phyloP scores from a whole-genome alignment of 2,113 vertebrate genomes.

The Chiloscyllium plagiosum region DNA sequence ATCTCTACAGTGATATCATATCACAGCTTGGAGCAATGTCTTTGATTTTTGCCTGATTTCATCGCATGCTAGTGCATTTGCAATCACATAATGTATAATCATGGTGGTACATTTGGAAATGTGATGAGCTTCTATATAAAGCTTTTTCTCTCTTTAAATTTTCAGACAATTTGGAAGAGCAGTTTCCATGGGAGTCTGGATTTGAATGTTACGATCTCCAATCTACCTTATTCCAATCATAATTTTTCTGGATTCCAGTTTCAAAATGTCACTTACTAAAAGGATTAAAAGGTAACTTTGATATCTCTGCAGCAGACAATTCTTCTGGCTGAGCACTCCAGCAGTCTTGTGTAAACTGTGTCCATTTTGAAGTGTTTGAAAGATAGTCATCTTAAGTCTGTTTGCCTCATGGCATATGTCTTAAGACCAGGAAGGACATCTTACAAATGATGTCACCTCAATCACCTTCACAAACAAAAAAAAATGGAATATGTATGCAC shows the following conservation, averaged over 20 bases:
- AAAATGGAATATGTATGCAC: no score
- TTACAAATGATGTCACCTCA: no score
- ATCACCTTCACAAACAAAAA: no score
- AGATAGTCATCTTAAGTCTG: no score
- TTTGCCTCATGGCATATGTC: no score
- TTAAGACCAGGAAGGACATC: no score
- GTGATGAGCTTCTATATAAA: background rate
- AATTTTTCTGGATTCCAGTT: background rate
- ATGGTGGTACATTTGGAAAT: background rate
- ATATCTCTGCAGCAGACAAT: no score
- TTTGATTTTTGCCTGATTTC: constrained; percentile 5
- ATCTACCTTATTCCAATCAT: background rate
- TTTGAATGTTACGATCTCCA: background rate
- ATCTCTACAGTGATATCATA: background rate
- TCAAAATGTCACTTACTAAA: background rate
- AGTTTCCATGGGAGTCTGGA: background rate
- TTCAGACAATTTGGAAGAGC: background rate
- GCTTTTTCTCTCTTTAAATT: background rate
- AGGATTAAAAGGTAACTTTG: background rate
- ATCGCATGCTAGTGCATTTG: background rate
- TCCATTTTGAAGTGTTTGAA: no score
- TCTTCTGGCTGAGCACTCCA: no score
- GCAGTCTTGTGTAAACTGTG: no score
- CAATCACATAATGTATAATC: background rate
- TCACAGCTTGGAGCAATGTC: background rate